Evolutionary conservation across 2,888 invertebrate genomes (phyloP).

Genomic region (Zaprionus lineosus): DNA sequence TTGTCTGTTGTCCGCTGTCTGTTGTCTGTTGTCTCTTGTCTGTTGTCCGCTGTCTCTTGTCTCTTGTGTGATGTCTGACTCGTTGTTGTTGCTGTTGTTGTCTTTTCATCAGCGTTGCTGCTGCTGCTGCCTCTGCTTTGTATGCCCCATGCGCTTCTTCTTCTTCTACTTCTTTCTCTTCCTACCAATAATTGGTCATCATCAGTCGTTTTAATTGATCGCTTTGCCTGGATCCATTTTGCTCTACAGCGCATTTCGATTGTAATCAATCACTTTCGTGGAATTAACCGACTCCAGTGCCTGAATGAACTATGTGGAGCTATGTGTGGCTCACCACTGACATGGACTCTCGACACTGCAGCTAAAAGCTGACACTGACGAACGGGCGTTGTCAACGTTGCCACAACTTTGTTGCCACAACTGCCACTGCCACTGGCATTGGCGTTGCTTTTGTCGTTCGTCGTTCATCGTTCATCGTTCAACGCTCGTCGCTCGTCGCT

Average conservation of each 20-base stretch:
- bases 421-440: too few relatives aligned
- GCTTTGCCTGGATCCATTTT: slow-evolving; percentile 52
- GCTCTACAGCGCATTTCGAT: slow-evolving; percentile 57
- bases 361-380: not conserved
- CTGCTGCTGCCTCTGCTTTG: not conserved
- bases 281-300: slow-evolving; percentile 44
- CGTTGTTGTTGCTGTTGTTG: slow-evolving; percentile 5
- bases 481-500: too few relatives aligned
- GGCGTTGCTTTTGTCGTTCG: slow-evolving; percentile 29
- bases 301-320: slow-evolving; percentile 60
- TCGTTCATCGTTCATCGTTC: too few relatives aligned
- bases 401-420: slow-evolving; percentile 6
- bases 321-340: slow-evolving; percentile 18
- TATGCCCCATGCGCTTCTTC: too few relatives aligned
- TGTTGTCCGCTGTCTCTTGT: not conserved
- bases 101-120: slow-evolving; percentile 6
- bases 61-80: not conserved
- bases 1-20: too few relatives aligned
- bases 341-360: not conserved
- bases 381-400: slow-evolving; percentile 60
- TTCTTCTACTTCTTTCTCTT: not conserved
- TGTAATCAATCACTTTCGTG: slow-evolving; percentile 79
- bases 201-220: slow-evolving; percentile 78
- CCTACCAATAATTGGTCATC: slow-evolving; percentile 71
- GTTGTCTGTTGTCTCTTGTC: not conserved